A percentile compares a stretch with the other conserved stretches of the same genome.
These are phyloP conservation scores for fruit fly (Drosophila melanogaster) DNA, from an alignment of 1,140 invertebrate genomes.

Conservation along the genomic window DNA sequence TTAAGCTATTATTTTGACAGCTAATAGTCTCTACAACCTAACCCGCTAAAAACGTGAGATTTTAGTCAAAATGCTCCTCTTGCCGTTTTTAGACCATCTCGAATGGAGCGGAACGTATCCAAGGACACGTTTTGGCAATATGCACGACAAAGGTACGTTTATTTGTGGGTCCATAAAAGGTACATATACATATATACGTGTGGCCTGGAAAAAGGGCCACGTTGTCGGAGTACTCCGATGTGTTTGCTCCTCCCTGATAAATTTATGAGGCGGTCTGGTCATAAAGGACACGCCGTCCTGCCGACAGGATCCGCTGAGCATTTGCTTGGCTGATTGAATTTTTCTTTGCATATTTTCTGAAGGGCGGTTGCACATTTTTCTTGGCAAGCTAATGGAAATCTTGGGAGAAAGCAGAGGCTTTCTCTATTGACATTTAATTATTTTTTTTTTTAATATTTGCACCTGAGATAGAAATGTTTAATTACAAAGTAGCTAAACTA, in stretches of 20 bases:
- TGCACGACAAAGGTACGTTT: background rate
- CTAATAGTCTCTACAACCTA: no score
- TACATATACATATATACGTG: no score
- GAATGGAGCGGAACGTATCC: no score
- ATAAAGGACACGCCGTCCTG: background rate
- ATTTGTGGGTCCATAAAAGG: background rate
- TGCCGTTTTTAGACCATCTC: no score
- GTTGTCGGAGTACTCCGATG: background rate
- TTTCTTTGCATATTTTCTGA: background rate
- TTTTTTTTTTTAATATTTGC: no score
- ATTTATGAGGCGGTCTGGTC: background rate
- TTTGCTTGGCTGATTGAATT: background rate
- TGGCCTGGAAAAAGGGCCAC: background rate
- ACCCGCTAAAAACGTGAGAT: no score
- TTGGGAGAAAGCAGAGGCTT: background rate
- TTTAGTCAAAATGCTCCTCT: no score
- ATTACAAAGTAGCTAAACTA: no score
- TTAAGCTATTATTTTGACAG: no score
- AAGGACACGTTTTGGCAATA: no score
- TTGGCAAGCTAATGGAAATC: background rate
- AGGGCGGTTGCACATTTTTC: background rate
- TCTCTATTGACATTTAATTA: no score
- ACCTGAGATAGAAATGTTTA: no score
- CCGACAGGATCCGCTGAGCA: background rate
- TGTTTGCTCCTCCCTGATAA: background rate